A percentile compares a stretch with the other conserved stretches of the same genome.
These are phyloP conservation scores for Phrynocephalus vlangalii DNA, from an alignment of 2,797 vertebrate species.

Conservation along the genomic window DNA sequence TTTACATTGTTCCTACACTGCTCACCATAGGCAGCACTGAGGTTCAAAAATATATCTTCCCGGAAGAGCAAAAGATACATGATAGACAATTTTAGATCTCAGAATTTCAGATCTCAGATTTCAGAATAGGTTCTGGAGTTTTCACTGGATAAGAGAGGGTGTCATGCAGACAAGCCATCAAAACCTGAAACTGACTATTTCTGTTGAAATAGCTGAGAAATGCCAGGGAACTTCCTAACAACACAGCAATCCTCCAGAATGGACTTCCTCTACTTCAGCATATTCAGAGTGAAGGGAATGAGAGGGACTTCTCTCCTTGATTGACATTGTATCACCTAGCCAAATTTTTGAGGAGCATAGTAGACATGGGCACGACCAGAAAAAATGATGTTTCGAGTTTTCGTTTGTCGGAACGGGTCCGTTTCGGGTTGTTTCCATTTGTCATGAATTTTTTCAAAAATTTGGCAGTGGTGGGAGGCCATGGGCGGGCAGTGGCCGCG, in stretches of 20 bases:
- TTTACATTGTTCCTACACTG: background rate
- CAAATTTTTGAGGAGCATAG: background rate
- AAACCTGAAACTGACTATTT: conserved; percentile 19
- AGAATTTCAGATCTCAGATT: background rate
- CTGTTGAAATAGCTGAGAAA: no score
- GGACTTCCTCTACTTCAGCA: background rate
- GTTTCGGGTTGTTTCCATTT: no score
- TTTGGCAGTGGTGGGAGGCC: no score
- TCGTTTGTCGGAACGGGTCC: no score
- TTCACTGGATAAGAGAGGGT: background rate
- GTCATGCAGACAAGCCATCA: background rate
- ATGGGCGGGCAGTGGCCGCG: no score
- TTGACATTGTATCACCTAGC: background rate
- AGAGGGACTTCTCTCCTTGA: background rate
- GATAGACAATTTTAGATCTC: conserved; percentile 1
- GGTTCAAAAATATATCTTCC: background rate
- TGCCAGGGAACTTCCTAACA: background rate
- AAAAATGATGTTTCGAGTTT: no score
- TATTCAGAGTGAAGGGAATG: background rate
- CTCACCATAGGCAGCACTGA: background rate
- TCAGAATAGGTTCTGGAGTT: conserved; percentile 36
- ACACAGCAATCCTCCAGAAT: background rate
- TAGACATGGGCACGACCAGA: no score
- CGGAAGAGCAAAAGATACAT: background rate
- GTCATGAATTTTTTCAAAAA: no score